phyloP scores from a whole-genome alignment of 2,113 vertebrate genomes.

The Paraplagusia blochii region DNA sequence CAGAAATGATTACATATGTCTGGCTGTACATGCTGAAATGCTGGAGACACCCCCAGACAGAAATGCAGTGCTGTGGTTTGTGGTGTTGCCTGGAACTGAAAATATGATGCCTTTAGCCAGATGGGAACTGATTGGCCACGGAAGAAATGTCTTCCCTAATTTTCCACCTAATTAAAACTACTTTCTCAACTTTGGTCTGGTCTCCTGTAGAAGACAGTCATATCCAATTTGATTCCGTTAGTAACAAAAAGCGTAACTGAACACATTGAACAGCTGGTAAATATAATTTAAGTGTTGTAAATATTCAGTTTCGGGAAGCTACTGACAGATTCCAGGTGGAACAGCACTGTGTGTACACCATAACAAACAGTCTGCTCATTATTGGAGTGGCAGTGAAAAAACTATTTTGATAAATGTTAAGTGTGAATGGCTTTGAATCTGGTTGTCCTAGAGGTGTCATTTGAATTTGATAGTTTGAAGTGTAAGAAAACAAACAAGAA shows the following conservation, averaged over 20 bases:
- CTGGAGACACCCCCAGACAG: constrained; percentile 20
- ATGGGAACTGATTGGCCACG: constrained; percentile 39
- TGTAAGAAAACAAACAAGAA: too few species aligned
- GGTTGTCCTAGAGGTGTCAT: too few species aligned
- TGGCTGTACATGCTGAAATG: constrained; percentile 13
- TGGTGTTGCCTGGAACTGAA: constrained; percentile 25
- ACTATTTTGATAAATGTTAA: too few species aligned
- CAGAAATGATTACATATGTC: background rate
- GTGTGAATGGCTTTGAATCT: too few species aligned
- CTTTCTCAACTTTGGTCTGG: background rate
- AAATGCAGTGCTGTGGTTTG: constrained; percentile 43
- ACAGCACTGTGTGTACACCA: too few species aligned
- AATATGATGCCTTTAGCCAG: constrained; percentile 27
- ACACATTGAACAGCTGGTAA: too few species aligned
- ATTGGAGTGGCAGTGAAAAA: too few species aligned
- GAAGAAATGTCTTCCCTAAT: constrained; percentile 6
- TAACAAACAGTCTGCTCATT: too few species aligned
- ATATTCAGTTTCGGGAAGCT: too few species aligned
- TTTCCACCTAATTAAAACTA: constrained; percentile 18
- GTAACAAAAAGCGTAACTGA: background rate
- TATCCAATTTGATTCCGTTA: background rate
- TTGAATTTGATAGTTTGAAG: too few species aligned
- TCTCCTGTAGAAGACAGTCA: background rate
- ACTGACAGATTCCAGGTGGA: too few species aligned
- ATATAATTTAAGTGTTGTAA: too few species aligned